Conservation (phyloP, 2,113 vertebrate species). For the Hypanus sabinus region DNA sequence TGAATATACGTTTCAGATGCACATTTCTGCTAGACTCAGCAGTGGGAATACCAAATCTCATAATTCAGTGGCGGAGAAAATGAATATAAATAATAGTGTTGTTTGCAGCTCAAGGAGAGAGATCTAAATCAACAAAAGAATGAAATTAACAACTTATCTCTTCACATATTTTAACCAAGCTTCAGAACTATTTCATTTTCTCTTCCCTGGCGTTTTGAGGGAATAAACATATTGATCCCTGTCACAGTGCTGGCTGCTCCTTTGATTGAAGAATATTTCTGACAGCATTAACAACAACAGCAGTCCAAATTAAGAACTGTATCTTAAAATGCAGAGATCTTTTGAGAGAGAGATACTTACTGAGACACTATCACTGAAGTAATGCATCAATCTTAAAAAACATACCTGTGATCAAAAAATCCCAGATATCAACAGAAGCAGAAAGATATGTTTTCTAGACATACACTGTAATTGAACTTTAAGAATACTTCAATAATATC, state of each 20-base stretch:
- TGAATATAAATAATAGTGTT: not conserved
- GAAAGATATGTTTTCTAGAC: not conserved
- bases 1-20: not conserved
- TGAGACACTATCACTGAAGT: not conserved
- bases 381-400: not conserved
- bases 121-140: not conserved
- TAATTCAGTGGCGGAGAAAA: not conserved
- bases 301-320: not conserved
- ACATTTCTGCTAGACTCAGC: not conserved
- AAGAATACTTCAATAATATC: not conserved
- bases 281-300: not conserved
- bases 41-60: not conserved
- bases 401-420: not conserved
- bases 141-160: not conserved
- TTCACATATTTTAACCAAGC: not conserved
- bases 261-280: not conserved
- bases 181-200: not conserved
- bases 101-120: not conserved
- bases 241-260: not conserved
- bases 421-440: not conserved
- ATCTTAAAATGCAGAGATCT: not conserved
- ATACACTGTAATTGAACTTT: not conserved
- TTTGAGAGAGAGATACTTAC: not conserved
- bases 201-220: not conserved
- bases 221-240: not conserved